phyloP scores from a whole-genome alignment of 1,140 invertebrate species.

The Drosophila insularis region DNA sequence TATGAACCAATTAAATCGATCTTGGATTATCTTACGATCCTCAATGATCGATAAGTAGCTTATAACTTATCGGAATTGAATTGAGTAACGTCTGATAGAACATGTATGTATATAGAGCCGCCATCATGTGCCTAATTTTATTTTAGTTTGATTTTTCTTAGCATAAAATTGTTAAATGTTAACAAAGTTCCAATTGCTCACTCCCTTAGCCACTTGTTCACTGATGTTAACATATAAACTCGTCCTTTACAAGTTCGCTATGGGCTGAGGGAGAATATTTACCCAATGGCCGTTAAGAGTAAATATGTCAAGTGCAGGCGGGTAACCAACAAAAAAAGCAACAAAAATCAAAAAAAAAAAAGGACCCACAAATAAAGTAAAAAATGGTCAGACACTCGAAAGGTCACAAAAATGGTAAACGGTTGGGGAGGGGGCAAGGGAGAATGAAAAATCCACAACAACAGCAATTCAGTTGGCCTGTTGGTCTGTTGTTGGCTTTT shows the following conservation, averaged over 20 bases:
- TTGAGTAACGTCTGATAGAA: too few species aligned
- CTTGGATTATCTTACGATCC: too few species aligned
- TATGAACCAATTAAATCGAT: too few species aligned
- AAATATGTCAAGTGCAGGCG: constrained; percentile 82
- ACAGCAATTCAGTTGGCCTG: not conserved
- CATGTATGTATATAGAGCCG: too few species aligned
- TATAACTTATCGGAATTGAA: too few species aligned
- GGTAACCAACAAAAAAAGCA: constrained; percentile 15
- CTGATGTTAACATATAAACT: constrained; percentile 3
- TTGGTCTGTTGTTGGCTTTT: constrained; percentile 25
- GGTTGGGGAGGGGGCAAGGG: not conserved
- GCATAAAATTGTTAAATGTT: not conserved
- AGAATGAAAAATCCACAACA: constrained; percentile 19
- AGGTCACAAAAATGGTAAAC: not conserved
- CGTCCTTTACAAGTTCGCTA: not conserved
- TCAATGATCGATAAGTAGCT: too few species aligned
- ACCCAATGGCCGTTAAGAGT: constrained; percentile 68
- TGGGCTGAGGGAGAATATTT: constrained; percentile 40
- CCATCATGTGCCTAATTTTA: too few species aligned
- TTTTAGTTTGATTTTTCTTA: too few species aligned
- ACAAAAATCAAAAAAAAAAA: not conserved
- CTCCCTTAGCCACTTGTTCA: not conserved
- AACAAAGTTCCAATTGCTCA: not conserved
- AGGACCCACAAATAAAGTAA: not conserved
- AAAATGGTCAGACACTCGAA: constrained; percentile 20